A percentile compares a stretch with the other conserved stretches of the same genome.
Conservation (phyloP, 1,140 invertebrate genomes). For the Ceratina calcarata region DNA sequence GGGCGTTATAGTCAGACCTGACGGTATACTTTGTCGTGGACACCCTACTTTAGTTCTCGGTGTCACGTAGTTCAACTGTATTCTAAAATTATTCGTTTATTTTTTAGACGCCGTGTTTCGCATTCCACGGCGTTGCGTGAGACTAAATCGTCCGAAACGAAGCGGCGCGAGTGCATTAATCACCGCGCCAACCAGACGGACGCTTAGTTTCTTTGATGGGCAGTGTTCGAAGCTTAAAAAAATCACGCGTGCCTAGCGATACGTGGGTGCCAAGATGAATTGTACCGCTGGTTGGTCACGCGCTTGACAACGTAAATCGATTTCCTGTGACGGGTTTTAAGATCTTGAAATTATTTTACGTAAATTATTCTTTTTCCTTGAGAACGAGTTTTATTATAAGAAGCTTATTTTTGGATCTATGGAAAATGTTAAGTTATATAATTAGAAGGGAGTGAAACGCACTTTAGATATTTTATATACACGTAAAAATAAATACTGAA, state of each 20-base stretch:
- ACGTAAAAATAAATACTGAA: too few relatives aligned
- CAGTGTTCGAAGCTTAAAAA: constrained; percentile 3
- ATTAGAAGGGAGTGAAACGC: too few relatives aligned
- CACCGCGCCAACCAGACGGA: constrained; percentile 26
- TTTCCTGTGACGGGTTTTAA: not conserved
- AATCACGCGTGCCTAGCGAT: constrained; percentile 20
- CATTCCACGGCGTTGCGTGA: constrained; percentile 58
- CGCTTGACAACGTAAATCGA: not conserved
- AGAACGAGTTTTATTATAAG: too few relatives aligned
- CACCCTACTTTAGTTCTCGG: too few relatives aligned
- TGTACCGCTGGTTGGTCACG: not conserved
- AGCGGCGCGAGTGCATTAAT: constrained; percentile 52
- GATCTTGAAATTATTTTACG: not conserved
- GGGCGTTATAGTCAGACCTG: too few relatives aligned
- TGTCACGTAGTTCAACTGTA: too few relatives aligned
- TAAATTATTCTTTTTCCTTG: too few relatives aligned
- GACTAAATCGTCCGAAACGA: constrained; percentile 45
- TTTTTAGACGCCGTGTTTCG: constrained; percentile 8
- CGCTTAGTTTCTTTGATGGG: constrained; percentile 40
- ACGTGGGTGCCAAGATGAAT: constrained; percentile 10
- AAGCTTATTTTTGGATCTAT: too few relatives aligned
- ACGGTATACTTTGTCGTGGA: too few relatives aligned
- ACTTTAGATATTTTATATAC: too few relatives aligned
- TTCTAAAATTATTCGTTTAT: too few relatives aligned
- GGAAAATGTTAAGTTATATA: too few relatives aligned